These are phyloP conservation scores for Ammospiza maritima DNA, from an alignment of 2,797 vertebrate genomes.

Conservation along the genomic window DNA sequence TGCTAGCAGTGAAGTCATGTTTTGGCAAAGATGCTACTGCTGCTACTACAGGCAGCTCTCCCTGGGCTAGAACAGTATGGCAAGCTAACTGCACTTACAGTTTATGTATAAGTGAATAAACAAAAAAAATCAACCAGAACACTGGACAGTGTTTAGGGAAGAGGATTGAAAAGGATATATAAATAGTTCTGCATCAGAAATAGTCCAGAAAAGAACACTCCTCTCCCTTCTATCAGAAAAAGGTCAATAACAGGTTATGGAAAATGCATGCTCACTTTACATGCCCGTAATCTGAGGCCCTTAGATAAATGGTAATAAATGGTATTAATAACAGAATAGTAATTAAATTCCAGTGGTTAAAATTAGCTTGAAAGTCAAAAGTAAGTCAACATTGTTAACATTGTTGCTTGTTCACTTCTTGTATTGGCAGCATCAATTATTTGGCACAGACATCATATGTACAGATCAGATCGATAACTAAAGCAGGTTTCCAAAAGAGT, in stretches of 20 bases:
- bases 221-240: neutral
- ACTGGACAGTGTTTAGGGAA: neutral
- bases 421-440: neutral
- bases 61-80: neutral
- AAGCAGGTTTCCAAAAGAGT: neutral
- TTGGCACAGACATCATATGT: neutral
- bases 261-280: neutral
- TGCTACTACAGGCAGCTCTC: neutral
- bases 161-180: neutral
- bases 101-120: neutral
- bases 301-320: neutral
- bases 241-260: neutral
- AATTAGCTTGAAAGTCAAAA: neutral
- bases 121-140: neutral
- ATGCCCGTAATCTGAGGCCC: neutral
- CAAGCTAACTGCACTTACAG: neutral
- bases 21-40: neutral
- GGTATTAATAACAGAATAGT: neutral
- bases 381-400: neutral
- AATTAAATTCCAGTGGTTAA: neutral
- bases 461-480: neutral
- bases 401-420: neutral
- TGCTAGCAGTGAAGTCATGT: neutral
- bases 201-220: neutral
- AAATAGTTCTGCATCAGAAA: neutral